Conservation (phyloP, 2,888 invertebrate species). For the Pachliopta kotzebuea region DNA sequence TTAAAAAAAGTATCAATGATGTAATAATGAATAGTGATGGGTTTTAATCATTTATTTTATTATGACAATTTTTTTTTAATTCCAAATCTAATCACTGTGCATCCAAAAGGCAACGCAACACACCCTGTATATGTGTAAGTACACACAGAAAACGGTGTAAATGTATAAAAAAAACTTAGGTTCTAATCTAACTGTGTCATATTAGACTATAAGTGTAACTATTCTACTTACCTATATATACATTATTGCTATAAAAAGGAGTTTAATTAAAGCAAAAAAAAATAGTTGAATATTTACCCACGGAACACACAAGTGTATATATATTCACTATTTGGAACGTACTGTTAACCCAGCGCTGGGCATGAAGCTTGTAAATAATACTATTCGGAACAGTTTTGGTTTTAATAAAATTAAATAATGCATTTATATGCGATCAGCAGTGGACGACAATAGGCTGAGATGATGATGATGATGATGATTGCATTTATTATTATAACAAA, state of each 20-base stretch:
- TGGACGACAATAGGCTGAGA: too few species aligned
- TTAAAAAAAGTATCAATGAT: not conserved
- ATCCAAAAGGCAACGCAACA: conserved; percentile 47
- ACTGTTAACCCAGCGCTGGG: conserved; percentile 4
- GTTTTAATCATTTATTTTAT: not conserved
- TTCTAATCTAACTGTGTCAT: conserved; percentile 78
- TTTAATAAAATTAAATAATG: conserved; percentile 30
- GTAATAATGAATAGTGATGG: not conserved
- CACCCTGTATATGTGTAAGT: conserved; percentile 74
- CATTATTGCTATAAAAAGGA: conserved; percentile 68
- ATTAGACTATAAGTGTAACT: conserved; percentile 74
- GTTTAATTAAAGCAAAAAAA: conserved; percentile 67
- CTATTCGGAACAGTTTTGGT: conserved; percentile 65
- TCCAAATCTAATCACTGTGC: not conserved
- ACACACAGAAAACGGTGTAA: conserved; percentile 65
- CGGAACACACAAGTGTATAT: conserved; percentile 37
- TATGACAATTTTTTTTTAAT: not conserved
- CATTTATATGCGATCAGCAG: not conserved
- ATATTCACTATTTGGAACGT: conserved; percentile 10
- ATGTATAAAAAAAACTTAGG: conserved; percentile 67
- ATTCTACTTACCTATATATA: conserved; percentile 74
- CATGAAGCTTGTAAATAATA: conserved; percentile 69
- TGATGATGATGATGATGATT: conserved; percentile 39
- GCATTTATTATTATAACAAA: conserved; percentile 67
- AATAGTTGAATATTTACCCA: conserved; percentile 66